Evolutionary conservation across 2,888 invertebrate species (phyloP).

Genomic region (Octonoba sinensis): DNA sequence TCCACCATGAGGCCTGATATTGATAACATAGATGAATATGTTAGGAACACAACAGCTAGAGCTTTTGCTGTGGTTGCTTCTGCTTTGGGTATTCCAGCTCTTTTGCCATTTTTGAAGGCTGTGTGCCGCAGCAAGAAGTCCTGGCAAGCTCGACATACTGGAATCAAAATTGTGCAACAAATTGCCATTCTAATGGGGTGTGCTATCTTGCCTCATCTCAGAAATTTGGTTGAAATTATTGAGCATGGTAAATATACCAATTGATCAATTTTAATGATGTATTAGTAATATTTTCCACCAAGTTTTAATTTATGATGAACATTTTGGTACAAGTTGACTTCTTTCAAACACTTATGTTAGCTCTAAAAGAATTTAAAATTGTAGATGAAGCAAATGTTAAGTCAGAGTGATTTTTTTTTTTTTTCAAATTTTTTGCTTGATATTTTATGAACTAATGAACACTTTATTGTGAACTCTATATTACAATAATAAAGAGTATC

Average conservation of each 20-base stretch:
- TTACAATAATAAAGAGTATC: no score
- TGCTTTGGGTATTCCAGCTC: slow-evolving; percentile 96
- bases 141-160: slow-evolving; percentile 98
- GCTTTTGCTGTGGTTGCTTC: slow-evolving; percentile 99
- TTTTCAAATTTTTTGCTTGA: no score
- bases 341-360: no score
- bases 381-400: no score
- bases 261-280: not conserved
- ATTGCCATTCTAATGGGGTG: slow-evolving; percentile 99
- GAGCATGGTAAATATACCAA: slow-evolving; percentile 83
- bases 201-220: slow-evolving; percentile 97
- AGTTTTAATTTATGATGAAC: no score
- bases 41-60: slow-evolving; percentile 98
- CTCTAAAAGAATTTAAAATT: no score
- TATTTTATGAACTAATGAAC: no score
- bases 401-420: no score
- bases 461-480: no score
- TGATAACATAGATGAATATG: slow-evolving; percentile 99
- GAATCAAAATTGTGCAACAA: slow-evolving; percentile 99
- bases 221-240: slow-evolving; percentile 98
- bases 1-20: slow-evolving; percentile 99
- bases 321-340: no score
- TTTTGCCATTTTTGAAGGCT: slow-evolving; percentile 97
- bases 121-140: slow-evolving; percentile 99
- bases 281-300: no score